Conservation (phyloP, 2,113 vertebrate genomes). For the Tachysurus fulvidraco region DNA sequence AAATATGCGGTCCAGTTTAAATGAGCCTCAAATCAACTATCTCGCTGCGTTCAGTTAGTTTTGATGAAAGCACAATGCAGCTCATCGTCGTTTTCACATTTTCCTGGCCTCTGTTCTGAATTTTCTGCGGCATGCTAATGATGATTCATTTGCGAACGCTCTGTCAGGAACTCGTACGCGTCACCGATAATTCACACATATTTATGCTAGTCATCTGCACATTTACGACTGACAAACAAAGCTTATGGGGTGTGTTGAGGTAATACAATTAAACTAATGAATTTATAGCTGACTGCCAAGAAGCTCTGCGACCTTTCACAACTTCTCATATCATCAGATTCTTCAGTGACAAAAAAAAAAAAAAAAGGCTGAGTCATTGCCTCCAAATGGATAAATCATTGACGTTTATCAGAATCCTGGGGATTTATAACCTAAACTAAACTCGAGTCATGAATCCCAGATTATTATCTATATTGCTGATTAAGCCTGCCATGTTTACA, state of each 20-base stretch:
- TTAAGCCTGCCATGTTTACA: constrained; percentile 37
- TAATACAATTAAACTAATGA: constrained; percentile 47
- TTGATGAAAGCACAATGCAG: background rate
- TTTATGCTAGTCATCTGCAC: constrained; percentile 49
- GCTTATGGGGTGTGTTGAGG: constrained; percentile 18
- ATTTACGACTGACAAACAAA: constrained; percentile 38
- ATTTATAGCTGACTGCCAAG: constrained; percentile 37
- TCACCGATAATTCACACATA: constrained; percentile 50
- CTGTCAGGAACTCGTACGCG: constrained; percentile 42
- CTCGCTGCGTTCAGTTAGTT: background rate
- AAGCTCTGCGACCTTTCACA: constrained; percentile 29
- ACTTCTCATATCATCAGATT: background rate
- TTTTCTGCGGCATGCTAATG: constrained; percentile 16
- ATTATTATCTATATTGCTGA: constrained; percentile 29
- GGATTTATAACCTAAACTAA: background rate
- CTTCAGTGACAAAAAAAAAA: background rate
- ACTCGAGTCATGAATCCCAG: background rate
- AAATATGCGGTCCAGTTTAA: background rate
- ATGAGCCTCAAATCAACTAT: background rate
- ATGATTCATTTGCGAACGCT: constrained; percentile 38
- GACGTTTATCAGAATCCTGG: background rate
- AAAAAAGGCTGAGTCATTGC: background rate
- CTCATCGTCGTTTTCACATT: constrained; percentile 8
- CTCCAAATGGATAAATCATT: background rate
- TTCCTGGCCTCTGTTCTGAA: background rate